phyloP scores from a whole-genome alignment of 1,140 invertebrate species.

The Scaptomyza hsui region DNA sequence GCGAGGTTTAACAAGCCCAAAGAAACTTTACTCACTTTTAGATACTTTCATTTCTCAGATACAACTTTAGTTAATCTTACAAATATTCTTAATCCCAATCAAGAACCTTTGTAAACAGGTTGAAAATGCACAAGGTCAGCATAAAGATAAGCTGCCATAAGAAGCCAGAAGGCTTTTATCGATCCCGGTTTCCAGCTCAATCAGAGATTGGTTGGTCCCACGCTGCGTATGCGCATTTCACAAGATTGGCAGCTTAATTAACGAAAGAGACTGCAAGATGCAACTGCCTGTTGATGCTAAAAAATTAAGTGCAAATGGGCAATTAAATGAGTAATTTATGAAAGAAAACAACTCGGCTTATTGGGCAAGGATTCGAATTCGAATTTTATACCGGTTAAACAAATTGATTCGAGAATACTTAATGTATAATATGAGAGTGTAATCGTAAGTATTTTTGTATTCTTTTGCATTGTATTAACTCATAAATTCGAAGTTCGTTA shows the following conservation, averaged over 20 bases:
- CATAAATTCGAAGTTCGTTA: slow-evolving; percentile 82
- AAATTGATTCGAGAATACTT: slow-evolving; percentile 47
- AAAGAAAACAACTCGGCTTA: slow-evolving; percentile 43
- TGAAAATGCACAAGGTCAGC: slow-evolving; percentile 26
- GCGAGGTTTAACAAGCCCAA: too few species aligned
- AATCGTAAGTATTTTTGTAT: slow-evolving; percentile 37
- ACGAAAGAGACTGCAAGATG: slow-evolving; percentile 35
- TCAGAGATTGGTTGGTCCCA: slow-evolving; percentile 34
- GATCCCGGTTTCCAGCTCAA: background rate
- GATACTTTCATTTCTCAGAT: too few species aligned
- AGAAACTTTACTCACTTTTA: too few species aligned
- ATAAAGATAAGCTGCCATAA: too few species aligned
- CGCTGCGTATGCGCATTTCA: slow-evolving; percentile 67
- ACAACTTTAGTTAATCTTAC: slow-evolving; percentile 1
- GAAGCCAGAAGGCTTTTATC: background rate
- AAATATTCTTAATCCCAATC: too few species aligned
- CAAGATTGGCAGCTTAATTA: slow-evolving; percentile 65
- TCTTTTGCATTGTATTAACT: slow-evolving; percentile 70
- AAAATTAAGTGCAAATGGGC: slow-evolving; percentile 80
- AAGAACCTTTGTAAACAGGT: slow-evolving; percentile 5
- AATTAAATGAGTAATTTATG: slow-evolving; percentile 79
- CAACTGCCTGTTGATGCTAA: slow-evolving; percentile 32
- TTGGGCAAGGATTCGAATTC: slow-evolving; percentile 42
- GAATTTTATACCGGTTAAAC: slow-evolving; percentile 55
- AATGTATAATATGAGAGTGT: slow-evolving; percentile 7